phyloP scores from a whole-genome alignment of 2,888 invertebrate species.

The Melanchra persicariae region DNA sequence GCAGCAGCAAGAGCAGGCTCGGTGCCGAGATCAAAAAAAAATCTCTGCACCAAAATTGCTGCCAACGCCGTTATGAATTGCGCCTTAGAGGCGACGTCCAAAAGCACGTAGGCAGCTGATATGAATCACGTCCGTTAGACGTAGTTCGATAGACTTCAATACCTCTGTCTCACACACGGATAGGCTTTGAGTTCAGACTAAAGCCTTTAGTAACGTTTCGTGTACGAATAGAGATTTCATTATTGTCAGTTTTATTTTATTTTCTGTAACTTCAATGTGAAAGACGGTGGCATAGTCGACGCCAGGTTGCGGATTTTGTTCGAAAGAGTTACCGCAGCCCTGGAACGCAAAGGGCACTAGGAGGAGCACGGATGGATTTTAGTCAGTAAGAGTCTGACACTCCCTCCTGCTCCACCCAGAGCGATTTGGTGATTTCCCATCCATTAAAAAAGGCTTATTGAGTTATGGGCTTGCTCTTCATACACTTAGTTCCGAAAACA shows the following conservation, averaged over 20 bases:
- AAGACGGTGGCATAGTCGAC: no score
- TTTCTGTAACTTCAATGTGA: not conserved
- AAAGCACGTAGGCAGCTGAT: conserved; percentile 28
- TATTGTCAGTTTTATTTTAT: not conserved
- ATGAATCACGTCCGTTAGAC: conserved; percentile 25
- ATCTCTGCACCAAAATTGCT: not conserved
- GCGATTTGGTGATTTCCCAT: no score
- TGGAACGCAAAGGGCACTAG: no score
- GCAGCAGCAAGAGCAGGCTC: no score
- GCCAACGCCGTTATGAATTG: not conserved
- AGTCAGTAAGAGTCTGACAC: no score
- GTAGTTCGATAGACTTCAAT: conserved; percentile 16
- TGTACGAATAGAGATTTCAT: not conserved
- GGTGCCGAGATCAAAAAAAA: not conserved
- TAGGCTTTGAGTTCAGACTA: not conserved
- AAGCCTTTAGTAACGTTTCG: not conserved
- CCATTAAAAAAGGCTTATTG: no score
- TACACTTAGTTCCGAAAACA: no score
- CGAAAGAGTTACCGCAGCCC: no score
- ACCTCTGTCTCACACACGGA: conserved; percentile 22
- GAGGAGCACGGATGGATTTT: no score
- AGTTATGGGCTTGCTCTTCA: no score
- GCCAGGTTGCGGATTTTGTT: no score
- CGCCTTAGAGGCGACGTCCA: not conserved
- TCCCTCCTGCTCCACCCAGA: no score